Evolutionary conservation across 2,888 invertebrate species (phyloP).

Genomic region (Ariolimax columbianus): DNA sequence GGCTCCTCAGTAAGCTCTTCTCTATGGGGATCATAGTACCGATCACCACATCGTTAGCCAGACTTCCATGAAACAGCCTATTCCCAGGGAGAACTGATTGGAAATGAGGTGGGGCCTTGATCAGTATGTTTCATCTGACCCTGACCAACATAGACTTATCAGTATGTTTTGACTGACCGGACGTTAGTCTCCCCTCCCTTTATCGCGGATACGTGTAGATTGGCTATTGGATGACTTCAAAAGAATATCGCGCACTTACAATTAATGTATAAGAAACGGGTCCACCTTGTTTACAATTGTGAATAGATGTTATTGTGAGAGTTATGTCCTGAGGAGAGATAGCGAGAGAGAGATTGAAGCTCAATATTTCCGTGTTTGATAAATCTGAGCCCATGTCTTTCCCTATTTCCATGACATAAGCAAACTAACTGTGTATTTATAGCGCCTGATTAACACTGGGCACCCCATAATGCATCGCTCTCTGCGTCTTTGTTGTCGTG

Average conservation of each 20-base stretch:
- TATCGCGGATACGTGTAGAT: background rate
- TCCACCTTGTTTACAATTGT: background rate
- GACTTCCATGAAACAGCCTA: too few species aligned
- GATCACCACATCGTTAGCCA: too few species aligned
- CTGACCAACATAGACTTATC: too few species aligned
- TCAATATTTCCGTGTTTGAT: background rate
- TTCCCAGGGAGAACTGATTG: too few species aligned
- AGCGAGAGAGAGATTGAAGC: background rate
- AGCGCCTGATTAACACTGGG: slow-evolving; percentile 25
- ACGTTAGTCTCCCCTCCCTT: too few species aligned
- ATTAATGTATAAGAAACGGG: background rate
- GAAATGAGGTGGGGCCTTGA: too few species aligned
- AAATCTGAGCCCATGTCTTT: background rate
- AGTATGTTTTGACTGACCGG: too few species aligned
- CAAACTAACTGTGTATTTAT: slow-evolving; percentile 35
- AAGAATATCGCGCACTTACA: background rate
- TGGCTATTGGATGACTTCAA: background rate
- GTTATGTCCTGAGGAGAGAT: background rate
- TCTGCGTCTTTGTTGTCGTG: slow-evolving; percentile 48
- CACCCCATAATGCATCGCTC: slow-evolving; percentile 48
- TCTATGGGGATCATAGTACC: too few species aligned
- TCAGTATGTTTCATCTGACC: too few species aligned
- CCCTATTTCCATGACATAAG: slow-evolving; percentile 34
- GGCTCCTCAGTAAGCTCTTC: too few species aligned
- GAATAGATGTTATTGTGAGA: background rate